Evolutionary conservation across 2,113 vertebrate genomes (phyloP).

Genomic region (Chlorodrepanis virens): DNA sequence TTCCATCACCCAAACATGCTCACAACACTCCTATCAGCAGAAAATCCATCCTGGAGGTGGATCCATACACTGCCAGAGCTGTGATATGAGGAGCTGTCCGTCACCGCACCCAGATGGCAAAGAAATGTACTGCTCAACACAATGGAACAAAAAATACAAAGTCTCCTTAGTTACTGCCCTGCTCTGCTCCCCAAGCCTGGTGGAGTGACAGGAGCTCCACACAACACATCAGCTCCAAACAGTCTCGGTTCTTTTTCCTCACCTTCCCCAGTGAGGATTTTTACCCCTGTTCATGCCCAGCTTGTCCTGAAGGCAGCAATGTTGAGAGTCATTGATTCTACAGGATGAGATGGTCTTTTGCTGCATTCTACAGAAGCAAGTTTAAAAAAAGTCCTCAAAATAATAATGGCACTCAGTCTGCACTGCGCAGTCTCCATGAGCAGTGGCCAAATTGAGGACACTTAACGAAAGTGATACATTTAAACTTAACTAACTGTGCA

Average conservation of each 20-base stretch:
- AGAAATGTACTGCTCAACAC: neutral
- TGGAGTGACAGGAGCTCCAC: neutral
- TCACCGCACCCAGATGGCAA: neutral
- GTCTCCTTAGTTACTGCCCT: neutral
- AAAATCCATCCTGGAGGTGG: neutral
- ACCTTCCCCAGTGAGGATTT: neutral
- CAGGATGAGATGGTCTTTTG: neutral
- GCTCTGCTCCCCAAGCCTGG: neutral
- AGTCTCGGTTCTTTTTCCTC: rapidly evolving
- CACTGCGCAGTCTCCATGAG: neutral
- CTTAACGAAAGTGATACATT: neutral
- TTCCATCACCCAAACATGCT: neutral
- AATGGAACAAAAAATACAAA: neutral
- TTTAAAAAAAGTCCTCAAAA: neutral
- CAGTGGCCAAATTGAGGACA: neutral
- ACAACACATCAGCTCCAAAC: neutral
- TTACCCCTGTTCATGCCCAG: neutral
- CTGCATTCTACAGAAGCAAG: neutral
- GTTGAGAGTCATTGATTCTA: neutral
- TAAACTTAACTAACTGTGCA: neutral
- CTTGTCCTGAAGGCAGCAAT: neutral
- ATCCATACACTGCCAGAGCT: rapidly evolving
- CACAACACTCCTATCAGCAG: rapidly evolving
- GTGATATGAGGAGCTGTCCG: neutral
- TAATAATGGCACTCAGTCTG: neutral